Conservation (phyloP, 2,797 vertebrate species). For the Pseudopleuronectes americanus region DNA sequence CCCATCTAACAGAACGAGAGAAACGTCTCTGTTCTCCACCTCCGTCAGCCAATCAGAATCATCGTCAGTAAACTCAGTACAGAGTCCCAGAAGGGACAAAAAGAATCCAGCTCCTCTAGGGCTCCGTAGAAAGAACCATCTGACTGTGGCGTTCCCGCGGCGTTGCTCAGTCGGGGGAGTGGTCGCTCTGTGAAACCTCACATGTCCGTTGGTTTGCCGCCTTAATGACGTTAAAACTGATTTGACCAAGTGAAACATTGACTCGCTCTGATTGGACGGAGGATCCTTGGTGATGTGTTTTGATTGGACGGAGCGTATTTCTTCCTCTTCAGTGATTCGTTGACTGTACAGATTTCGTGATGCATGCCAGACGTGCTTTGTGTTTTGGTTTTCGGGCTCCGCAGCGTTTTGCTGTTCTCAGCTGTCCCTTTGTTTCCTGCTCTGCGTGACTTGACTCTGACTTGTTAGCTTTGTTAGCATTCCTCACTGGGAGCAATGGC, state of each 20-base stretch:
- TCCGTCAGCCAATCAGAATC: conserved; percentile 26
- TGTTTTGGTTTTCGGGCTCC: conserved; percentile 47
- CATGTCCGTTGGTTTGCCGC: conserved; percentile 4
- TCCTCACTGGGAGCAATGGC: conserved; percentile 15
- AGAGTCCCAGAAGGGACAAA: conserved; percentile 10
- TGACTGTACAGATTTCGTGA: conserved; percentile 54
- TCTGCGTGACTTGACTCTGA: conserved; percentile 4
- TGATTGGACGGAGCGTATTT: conserved; percentile 20
- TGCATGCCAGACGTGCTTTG: conserved; percentile 73
- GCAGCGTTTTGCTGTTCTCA: conserved; percentile 23
- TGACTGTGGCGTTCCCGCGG: neutral
- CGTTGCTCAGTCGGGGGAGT: neutral
- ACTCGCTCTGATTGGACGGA: neutral
- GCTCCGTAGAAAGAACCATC: conserved; percentile 7
- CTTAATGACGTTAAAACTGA: neutral
- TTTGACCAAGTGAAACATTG: conserved; percentile 1
- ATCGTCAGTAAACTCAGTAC: neutral
- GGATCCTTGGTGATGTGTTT: neutral
- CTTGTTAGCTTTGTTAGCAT: conserved; percentile 51
- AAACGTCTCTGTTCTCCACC: neutral
- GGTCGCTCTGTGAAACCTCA: conserved; percentile 26
- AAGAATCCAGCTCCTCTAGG: conserved; percentile 1
- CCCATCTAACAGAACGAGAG: too few relatives aligned
- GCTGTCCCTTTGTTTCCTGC: conserved; percentile 6
- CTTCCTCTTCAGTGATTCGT: conserved; percentile 53